Base-by-base conservation (phyloP, 2,797 vertebrate genomes). In the Centroberyx gerrardi region DNA sequence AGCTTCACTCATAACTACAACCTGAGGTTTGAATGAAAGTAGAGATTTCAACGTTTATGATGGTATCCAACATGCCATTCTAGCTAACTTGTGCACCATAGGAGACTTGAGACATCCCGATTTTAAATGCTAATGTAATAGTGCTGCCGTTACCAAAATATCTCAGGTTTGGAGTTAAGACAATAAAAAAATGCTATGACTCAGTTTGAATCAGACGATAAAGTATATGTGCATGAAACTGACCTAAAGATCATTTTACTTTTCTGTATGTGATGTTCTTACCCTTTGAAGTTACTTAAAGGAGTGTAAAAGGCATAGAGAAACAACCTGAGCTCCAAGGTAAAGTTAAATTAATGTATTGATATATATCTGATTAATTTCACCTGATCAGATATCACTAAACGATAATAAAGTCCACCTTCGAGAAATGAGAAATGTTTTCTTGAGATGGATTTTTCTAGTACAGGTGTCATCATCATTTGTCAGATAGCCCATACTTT, bases 251-350 rank as follows among this genome's bases (percentile, higher is more conserved):
- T 51, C 0, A 51, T 51, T 18, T 18, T 51, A 18, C 12, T 15
- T 44, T 13, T 29, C 15, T 55, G 18, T 29, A 42, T 38, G n/a
- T 54, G 40, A 44, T 31, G 33, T 3, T 40, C 29, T 31, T 18
- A 18, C 7, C 48, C 46, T 49, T 17, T 49, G 46, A 49, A 49
- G 17, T 49, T n/a, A 49, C 15, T n/a, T 4, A n/a, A 49, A 17
- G 13, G 15, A 17, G 46, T 5, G 0, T 49, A 67, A 78, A 87
- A 82, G 55, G 78, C 85, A 64, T 27, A 46, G 6, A 58, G 27
- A 75, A 62, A 44, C 56, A 74, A 55, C 51, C 56, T 17, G 22
- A 65, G 18, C 31, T 59, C 33, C 46, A 62, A 69, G 55, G 42
- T 14, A 22, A 55, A 31, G 60, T 74, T 56, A 75, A 69, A 54